phyloP scores from a whole-genome alignment of 2,888 invertebrate genomes.

The Lypha dubia region DNA sequence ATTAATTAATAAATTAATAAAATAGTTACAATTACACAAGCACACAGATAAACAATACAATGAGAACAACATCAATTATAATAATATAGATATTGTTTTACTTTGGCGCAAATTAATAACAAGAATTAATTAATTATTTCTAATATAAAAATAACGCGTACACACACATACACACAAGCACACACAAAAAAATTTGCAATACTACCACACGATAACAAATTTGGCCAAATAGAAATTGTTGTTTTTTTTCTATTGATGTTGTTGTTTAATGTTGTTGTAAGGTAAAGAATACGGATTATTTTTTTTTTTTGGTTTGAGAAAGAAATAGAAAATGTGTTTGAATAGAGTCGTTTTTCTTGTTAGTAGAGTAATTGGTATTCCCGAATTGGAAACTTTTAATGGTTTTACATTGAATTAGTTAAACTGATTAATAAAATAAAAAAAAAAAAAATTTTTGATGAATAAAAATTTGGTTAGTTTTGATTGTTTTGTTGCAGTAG shows the following conservation, averaged over 20 bases:
- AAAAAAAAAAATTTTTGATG: conserved; percentile 28
- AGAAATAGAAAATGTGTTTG: conserved; percentile 2
- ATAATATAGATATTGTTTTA: conserved; percentile 16
- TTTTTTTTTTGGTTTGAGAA: conserved; percentile 30
- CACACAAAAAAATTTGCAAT: conserved; percentile 17
- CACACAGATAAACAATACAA: conserved; percentile 20
- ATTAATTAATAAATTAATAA: conserved; percentile 26
- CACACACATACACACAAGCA: conserved; percentile 32
- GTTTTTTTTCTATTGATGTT: no score
- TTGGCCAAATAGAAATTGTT: conserved; percentile 24
- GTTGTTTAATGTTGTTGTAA: conserved; percentile 30
- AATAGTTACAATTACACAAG: neutral
- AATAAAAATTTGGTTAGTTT: conserved; percentile 29
- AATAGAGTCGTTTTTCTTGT: conserved; percentile 24
- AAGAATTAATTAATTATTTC: conserved; percentile 42
- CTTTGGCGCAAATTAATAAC: conserved; percentile 10
- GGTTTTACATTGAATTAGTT: conserved; percentile 13
- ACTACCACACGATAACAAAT: conserved; percentile 36
- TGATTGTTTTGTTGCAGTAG: conserved; percentile 22
- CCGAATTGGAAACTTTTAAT: conserved; percentile 3
- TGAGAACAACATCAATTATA: conserved; percentile 42
- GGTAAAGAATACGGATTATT: conserved; percentile 13
- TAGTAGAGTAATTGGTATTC: neutral
- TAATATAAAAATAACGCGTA: conserved; percentile 31
- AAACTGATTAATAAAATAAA: conserved; percentile 21